Percentiles rank a stretch among this genome's conserved stretches.
phyloP scores from a whole-genome alignment of 2,113 vertebrate genomes.

The Gymnarchus niloticus region DNA sequence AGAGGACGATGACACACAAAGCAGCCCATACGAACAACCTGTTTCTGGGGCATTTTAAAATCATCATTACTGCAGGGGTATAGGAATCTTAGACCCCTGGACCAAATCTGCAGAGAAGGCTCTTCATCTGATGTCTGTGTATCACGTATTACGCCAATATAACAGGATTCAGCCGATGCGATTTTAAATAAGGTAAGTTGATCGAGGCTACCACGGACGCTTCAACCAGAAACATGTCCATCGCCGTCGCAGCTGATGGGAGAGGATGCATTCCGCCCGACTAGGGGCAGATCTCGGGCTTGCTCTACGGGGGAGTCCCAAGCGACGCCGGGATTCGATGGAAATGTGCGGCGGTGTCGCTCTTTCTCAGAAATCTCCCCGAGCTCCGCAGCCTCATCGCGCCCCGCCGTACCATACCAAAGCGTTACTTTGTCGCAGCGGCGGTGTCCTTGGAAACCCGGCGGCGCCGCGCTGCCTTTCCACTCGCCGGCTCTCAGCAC shows the following conservation, averaged over 20 bases:
- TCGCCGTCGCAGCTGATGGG: background rate
- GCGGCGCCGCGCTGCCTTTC: background rate
- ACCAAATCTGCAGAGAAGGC: background rate
- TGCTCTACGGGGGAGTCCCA: background rate
- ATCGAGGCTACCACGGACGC: background rate
- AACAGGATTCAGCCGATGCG: background rate
- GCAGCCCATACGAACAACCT: slow-evolving; percentile 80
- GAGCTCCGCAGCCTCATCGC: background rate
- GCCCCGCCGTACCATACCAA: background rate
- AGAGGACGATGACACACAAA: slow-evolving; percentile 77
- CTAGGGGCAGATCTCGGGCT: background rate
- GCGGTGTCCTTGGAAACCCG: background rate
- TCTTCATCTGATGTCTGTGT: background rate
- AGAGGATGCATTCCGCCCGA: background rate
- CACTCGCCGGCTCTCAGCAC: background rate
- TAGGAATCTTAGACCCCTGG: slow-evolving; percentile 1
- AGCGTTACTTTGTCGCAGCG: background rate
- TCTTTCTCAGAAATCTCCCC: background rate
- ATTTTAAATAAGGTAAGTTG: background rate
- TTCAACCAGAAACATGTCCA: no score
- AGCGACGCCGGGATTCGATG: background rate
- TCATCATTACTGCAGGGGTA: slow-evolving; percentile 47
- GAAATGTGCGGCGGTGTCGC: background rate
- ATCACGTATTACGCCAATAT: background rate
- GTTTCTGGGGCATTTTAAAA: slow-evolving; percentile 72